These are phyloP conservation scores for Pocillopora damicornis DNA, from an alignment of 64 coral and sea anemone species.

Conservation along the genomic window DNA sequence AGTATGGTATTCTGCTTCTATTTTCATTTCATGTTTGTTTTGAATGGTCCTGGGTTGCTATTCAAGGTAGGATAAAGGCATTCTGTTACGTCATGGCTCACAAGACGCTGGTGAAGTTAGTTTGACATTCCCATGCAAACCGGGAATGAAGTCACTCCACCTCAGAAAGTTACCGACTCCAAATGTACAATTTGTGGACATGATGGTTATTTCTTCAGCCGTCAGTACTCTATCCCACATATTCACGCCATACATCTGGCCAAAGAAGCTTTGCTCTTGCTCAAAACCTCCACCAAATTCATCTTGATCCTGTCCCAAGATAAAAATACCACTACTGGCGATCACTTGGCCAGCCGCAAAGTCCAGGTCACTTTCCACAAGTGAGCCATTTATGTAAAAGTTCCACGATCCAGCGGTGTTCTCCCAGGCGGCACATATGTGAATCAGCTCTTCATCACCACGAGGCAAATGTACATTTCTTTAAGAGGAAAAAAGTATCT, in stretches of 20 bases:
- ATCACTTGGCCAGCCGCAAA: constrained; percentile 13
- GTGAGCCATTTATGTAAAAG: constrained; percentile 25
- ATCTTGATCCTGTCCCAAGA: constrained; percentile 50
- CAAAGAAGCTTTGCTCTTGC: constrained; percentile 4
- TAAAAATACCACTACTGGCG: neutral
- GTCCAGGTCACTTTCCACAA: neutral
- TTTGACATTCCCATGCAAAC: too few relatives aligned
- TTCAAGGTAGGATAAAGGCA: too few relatives aligned
- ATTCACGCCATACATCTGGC: constrained; percentile 16
- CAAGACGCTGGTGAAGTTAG: too few relatives aligned
- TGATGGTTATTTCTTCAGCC: neutral
- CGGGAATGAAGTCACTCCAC: too few relatives aligned
- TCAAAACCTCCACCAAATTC: constrained; percentile 24
- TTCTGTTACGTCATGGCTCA: too few relatives aligned
- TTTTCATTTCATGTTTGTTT: neutral
- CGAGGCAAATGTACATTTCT: neutral
- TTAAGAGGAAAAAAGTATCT: neutral
- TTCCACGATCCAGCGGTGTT: constrained; percentile 26
- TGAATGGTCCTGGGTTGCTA: neutral
- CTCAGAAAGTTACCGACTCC: too few relatives aligned
- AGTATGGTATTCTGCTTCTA: too few relatives aligned
- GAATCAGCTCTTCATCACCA: constrained; percentile 18
- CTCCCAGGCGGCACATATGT: constrained; percentile 29
- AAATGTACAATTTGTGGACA: neutral
- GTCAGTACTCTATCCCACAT: constrained; percentile 15